These are phyloP conservation scores for Aptenodytes patagonicus DNA, from an alignment of 2,113 vertebrate species.

Conservation along the genomic window DNA sequence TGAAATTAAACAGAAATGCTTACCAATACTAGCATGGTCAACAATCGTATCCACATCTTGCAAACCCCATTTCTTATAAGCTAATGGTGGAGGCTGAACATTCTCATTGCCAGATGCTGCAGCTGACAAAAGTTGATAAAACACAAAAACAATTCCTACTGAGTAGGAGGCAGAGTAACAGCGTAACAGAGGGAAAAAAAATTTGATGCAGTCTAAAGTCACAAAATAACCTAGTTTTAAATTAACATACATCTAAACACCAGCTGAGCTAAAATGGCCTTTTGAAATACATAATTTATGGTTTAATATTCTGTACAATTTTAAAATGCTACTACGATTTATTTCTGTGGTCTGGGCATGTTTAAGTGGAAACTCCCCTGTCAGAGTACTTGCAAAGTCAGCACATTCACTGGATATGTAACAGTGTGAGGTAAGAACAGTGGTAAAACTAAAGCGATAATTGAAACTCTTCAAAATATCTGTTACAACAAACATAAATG, in stretches of 20 bases:
- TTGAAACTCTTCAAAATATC: not conserved
- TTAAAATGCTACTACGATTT: not conserved
- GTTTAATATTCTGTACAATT: not conserved
- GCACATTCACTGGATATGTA: not conserved
- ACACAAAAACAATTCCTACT: not conserved
- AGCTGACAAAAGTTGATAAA: constrained; percentile 73
- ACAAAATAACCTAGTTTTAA: not conserved
- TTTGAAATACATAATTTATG: not conserved
- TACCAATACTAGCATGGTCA: constrained; percentile 95
- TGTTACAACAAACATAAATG: not conserved
- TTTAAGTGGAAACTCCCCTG: not conserved
- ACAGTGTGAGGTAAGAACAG: not conserved
- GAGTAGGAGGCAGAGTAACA: not conserved
- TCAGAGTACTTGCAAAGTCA: not conserved
- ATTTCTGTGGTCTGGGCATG: not conserved
- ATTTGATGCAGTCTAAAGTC: not conserved
- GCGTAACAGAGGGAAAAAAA: not conserved
- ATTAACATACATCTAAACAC: not conserved
- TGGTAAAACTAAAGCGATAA: not conserved
- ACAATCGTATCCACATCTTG: constrained; percentile 92
- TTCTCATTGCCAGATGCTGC: constrained; percentile 93
- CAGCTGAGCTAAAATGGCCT: not conserved
- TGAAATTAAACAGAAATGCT: constrained; percentile 49
- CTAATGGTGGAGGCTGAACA: constrained; percentile 91
- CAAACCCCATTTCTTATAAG: constrained; percentile 98